Evolutionary conservation across 2,888 invertebrate genomes (phyloP).

Genomic region (Tenthredo mesomela): DNA sequence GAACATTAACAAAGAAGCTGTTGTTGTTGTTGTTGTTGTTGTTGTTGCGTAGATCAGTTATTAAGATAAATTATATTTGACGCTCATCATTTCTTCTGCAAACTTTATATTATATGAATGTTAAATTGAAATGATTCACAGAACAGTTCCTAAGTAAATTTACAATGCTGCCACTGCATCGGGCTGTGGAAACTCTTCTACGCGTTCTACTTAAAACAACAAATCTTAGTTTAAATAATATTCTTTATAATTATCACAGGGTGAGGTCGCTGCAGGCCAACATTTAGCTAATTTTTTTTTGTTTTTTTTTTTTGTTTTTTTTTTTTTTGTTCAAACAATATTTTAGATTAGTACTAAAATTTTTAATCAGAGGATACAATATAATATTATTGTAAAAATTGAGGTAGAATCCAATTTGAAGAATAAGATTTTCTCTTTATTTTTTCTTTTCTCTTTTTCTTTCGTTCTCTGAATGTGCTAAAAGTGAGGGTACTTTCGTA

Average conservation of each 20-base stretch:
- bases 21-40: not conserved
- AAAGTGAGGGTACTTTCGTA: constrained; percentile 75
- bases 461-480: constrained; percentile 66
- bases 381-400: constrained; percentile 67
- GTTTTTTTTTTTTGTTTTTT: constrained; percentile 37
- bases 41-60: not conserved
- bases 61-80: not conserved
- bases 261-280: constrained; percentile 76
- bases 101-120: not conserved
- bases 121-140: constrained; percentile 30
- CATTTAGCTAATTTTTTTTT: constrained; percentile 59
- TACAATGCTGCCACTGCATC: constrained; percentile 39
- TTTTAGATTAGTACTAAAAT: constrained; percentile 44
- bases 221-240: constrained; percentile 75
- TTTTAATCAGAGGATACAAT: constrained; percentile 44
- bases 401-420: constrained; percentile 75
- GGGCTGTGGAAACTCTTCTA: constrained; percentile 42
- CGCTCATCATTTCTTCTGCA: not conserved
- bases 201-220: constrained; percentile 68
- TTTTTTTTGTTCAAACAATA: constrained; percentile 39
- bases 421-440: constrained; percentile 62
- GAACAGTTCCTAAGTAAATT: constrained; percentile 36
- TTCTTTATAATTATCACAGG: constrained; percentile 77
- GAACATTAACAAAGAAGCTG: not conserved
- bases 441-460: constrained; percentile 36